Conservation (phyloP, 2,113 vertebrate genomes). For the Zapornia atra region DNA sequence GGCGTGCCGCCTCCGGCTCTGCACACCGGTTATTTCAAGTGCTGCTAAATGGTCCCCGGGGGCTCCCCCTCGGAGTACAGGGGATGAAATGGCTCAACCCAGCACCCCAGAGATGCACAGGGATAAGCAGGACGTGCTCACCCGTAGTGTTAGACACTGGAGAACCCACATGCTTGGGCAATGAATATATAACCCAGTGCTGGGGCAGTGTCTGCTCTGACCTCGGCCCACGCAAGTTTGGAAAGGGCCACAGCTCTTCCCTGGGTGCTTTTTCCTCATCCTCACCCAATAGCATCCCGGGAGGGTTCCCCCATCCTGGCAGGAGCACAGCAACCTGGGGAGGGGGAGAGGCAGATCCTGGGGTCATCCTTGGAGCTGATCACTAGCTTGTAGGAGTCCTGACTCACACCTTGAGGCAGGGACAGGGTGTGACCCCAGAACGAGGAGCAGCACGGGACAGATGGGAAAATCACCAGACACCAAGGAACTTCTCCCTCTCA, state of each 20-base stretch:
- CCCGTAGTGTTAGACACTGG: not conserved
- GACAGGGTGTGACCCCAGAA: not conserved
- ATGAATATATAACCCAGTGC: not conserved
- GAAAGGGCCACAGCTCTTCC: not conserved
- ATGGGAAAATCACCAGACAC: accelerated
- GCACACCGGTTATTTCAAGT: not conserved
- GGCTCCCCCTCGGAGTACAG: not conserved
- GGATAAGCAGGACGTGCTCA: not conserved
- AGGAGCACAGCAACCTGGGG: accelerated
- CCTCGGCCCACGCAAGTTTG: accelerated
- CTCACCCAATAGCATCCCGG: not conserved
- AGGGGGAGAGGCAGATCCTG: accelerated
- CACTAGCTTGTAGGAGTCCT: accelerated
- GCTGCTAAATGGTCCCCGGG: not conserved
- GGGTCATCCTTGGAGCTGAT: not conserved
- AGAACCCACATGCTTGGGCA: accelerated
- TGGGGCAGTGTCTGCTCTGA: not conserved
- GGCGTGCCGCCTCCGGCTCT: not conserved
- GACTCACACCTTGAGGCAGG: accelerated
- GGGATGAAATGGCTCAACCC: not conserved
- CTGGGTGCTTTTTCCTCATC: not conserved
- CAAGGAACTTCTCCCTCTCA: accelerated
- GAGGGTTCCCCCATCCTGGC: not conserved
- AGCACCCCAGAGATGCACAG: not conserved
- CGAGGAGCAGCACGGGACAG: not conserved